A percentile compares a stretch with the other conserved stretches of the same genome.
These are phyloP conservation scores for Gavia stellata DNA, from an alignment of 2,113 vertebrate genomes.

Conservation along the genomic window DNA sequence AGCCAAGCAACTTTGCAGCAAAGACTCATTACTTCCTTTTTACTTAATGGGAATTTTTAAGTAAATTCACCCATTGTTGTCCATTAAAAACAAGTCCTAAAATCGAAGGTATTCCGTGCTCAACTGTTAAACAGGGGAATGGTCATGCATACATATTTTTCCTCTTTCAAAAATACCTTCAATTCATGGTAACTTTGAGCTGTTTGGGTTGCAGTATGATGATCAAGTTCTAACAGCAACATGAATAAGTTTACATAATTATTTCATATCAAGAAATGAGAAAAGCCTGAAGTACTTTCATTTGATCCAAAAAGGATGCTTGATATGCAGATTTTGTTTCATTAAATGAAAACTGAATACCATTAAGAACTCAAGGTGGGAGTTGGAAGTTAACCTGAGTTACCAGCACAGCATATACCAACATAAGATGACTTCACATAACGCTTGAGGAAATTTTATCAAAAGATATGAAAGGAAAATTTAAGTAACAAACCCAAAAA, in stretches of 20 bases:
- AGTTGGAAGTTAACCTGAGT: not conserved
- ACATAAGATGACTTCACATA: not conserved
- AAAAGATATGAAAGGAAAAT: not conserved
- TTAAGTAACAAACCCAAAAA: not conserved
- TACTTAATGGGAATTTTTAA: not conserved
- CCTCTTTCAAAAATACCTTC: not conserved
- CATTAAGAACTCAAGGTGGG: not conserved
- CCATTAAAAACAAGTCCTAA: not conserved
- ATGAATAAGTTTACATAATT: not conserved
- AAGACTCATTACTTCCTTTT: accelerated
- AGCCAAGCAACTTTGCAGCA: not conserved
- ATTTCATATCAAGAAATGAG: not conserved
- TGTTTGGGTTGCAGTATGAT: not conserved
- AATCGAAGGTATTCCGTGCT: not conserved
- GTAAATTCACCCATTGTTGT: not conserved
- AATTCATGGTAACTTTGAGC: not conserved
- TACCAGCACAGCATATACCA: not conserved
- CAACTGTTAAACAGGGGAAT: not conserved
- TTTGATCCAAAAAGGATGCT: not conserved
- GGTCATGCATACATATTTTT: accelerated
- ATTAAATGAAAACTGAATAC: not conserved
- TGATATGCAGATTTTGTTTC: not conserved
- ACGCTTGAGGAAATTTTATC: not conserved
- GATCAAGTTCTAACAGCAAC: not conserved
- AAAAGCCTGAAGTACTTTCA: not conserved